Percentiles rank a stretch among this genome's conserved stretches.
Conservation (phyloP, 2,888 invertebrate genomes). For the Pyrocoelia pectoralis region DNA sequence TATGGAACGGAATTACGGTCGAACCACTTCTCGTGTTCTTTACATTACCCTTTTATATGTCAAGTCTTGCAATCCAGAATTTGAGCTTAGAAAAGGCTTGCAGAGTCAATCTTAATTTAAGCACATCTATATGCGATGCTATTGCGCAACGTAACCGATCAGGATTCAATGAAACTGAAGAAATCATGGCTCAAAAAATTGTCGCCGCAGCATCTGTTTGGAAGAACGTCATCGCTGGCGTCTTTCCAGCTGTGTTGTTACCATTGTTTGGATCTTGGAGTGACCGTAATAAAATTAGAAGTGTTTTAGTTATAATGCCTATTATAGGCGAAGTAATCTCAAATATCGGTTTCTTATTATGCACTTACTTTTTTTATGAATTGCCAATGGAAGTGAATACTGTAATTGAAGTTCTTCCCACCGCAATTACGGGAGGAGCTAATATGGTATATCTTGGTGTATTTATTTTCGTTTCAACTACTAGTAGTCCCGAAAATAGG, state of each 20-base stretch:
- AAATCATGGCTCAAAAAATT: conserved; percentile 51
- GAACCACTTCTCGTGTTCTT: conserved; percentile 75
- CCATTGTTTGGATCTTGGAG: conserved; percentile 70
- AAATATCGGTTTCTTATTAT: conserved; percentile 62
- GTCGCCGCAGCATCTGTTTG: conserved; percentile 61
- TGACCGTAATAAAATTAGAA: conserved; percentile 65
- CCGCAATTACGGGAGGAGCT: conserved; percentile 66
- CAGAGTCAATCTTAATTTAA: conserved; percentile 75
- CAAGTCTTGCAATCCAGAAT: conserved; percentile 73
- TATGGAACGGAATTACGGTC: conserved; percentile 51
- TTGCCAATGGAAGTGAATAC: conserved; percentile 64
- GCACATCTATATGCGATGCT: conserved; percentile 75
- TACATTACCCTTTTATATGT: conserved; percentile 65
- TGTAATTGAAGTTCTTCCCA: conserved; percentile 63
- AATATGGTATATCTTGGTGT: conserved; percentile 65
- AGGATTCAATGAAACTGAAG: conserved; percentile 66
- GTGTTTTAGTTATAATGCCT: conserved; percentile 66
- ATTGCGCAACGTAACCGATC: conserved; percentile 73
- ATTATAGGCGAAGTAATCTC: conserved; percentile 64
- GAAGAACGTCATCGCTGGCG: conserved; percentile 64
- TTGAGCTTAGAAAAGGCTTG: conserved; percentile 56
- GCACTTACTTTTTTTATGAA: conserved; percentile 64
- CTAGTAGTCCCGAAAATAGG: conserved; percentile 63
- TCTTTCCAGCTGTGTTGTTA: conserved; percentile 64
- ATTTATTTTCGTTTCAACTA: conserved; percentile 68